phyloP scores from a whole-genome alignment of 2,797 vertebrate species.

The Sphaeramia orbicularis region DNA sequence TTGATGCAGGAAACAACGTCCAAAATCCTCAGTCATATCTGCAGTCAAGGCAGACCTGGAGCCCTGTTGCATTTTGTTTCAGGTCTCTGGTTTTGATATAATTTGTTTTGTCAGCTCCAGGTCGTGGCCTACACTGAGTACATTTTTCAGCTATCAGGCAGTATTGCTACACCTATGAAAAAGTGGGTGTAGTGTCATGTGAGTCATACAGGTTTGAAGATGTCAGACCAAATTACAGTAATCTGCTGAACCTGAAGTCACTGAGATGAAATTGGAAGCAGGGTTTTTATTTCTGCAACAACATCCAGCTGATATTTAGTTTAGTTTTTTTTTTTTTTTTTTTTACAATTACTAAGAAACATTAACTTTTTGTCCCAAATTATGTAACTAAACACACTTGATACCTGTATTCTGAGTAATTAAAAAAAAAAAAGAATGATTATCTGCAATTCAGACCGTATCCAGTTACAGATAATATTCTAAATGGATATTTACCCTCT shows the following conservation, averaged over 20 bases:
- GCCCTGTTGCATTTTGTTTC: slow-evolving; percentile 45
- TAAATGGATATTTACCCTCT: no score
- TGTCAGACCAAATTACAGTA: slow-evolving; percentile 38
- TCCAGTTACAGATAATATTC: no score
- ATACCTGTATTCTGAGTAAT: no score
- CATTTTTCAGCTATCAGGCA: slow-evolving; percentile 47
- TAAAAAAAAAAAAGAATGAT: no score
- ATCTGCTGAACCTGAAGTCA: slow-evolving; percentile 11
- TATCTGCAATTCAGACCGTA: no score
- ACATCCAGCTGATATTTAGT: background rate
- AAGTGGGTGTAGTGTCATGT: slow-evolving; percentile 39
- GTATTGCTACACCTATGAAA: slow-evolving; percentile 38
- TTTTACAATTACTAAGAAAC: background rate
- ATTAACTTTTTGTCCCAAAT: no score
- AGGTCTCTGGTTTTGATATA: slow-evolving; percentile 37
- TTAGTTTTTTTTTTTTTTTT: no score
- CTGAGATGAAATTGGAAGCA: slow-evolving; percentile 7
- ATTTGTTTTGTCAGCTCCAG: slow-evolving; percentile 50
- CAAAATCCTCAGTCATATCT: slow-evolving; percentile 24
- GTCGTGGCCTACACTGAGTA: slow-evolving; percentile 24
- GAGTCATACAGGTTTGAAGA: slow-evolving; percentile 47
- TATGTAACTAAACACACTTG: no score
- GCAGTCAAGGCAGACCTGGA: slow-evolving; percentile 37
- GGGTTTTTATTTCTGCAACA: background rate
- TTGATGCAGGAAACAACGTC: slow-evolving; percentile 55